Base-by-base conservation (phyloP, 2,113 vertebrate species). In the Raphicerus campestris region DNA sequence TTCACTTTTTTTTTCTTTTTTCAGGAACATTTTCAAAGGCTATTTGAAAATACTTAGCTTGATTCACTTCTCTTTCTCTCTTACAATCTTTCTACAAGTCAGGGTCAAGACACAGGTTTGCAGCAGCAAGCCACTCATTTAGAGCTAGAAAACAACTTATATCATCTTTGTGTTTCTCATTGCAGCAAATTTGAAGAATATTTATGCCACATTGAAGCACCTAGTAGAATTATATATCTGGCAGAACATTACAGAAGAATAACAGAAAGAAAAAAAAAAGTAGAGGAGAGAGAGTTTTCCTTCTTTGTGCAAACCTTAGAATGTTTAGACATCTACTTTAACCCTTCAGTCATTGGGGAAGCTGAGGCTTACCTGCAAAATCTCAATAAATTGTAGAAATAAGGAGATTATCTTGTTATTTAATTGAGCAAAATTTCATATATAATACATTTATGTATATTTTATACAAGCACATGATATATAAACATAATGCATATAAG, bases 1-100 rank as follows among this genome's bases (percentile, higher is more conserved):
- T 61, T 15, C 4, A 70, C 26, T 15, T n/a, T 32, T 24, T 24
- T 73, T 28, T 32, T 35, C 17, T n/a, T n/a, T n/a, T 47, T 39
- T 2, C 10, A 6, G 47, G 47, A n/a, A 85, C 1, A 77, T 78
- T 92, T 92, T 92, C 30, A 97, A 66, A 89, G 42, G 15, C 10
- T 55, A 28, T 35, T 95, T 92, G 90, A 70, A 95, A 95, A 39
- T 39, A 58, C 4, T 85, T 81, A n/a, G 2, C 19, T 86, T 32
- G 28, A 47, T 26, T 81, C 16, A 77, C 10, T 58, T 93, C 19
- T 82, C 11, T 24, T 53, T 11, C 8, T 51, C 11, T 47, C 28
- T 58, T 20, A 32, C 2, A 6, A 30, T 22, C 1, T 2, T 2
- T 56, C 13, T 10, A 1, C 7, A 39, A n/a, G 32, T 51, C 51